Base-by-base conservation (phyloP, 1,140 invertebrate genomes). In the Drosophila hydei region DNA sequence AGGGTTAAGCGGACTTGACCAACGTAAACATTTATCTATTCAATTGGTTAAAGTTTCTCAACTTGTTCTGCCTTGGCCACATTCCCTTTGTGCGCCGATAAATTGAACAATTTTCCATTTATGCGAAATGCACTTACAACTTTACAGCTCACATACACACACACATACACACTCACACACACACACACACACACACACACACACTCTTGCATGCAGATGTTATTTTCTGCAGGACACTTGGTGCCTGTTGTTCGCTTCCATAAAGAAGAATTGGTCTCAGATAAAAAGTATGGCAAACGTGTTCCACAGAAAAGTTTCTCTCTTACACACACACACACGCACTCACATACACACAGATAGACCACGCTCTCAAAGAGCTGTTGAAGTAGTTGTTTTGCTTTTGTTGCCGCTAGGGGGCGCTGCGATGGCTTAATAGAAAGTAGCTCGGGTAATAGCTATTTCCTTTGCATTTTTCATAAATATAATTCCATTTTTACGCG, bases 81-180 rank as follows among this genome's bases (percentile, higher is more conserved):
- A 42, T 69, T 61, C 23, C 30, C 9, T 64, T 69, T 59, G 59
- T 54, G n/a, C 3, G 64, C 51, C 79, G 61, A 84, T 84, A 84
- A 79, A 84, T 84, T 83, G 72, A 75, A 83, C 72, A 83, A 84
- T 84, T 84, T 84, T 75, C 79, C 60, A 79, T 84, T 79, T 84
- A 75, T 78, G 79, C 40, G 58, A 79, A 84, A 70, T 84, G 76
- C 80, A 79, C 68, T 79, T 84, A 79, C 47, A 84, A 84, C 75
- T 79, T 79, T 79, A 47, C 43, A 45, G 18, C 38, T 12, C 25
- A 7, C 11, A n/a, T 18, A 2, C 55, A 30, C 45, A 60, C 45
- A 61, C 48, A 54, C 42, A 27, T 58, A 19, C 12, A 11, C 12
- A 50, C 16, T n/a, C 30, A 14, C n/a, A 14, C 16, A 47, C 47